Evolutionary conservation across 2,113 vertebrate species (phyloP).

Genomic region (Pionites leucogaster): DNA sequence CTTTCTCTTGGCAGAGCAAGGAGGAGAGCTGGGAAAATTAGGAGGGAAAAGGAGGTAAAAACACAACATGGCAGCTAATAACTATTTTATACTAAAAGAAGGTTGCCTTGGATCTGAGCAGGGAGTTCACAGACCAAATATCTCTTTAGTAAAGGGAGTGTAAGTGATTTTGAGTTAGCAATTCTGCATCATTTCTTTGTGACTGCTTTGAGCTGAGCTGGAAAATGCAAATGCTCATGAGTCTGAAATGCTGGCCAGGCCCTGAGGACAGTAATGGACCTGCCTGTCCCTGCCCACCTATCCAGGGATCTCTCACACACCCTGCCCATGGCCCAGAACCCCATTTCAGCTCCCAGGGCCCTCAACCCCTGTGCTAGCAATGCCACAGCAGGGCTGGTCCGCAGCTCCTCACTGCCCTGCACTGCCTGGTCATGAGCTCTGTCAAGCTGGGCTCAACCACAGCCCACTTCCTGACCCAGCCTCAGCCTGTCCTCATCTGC

Average conservation of each 20-base stretch:
- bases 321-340: background rate
- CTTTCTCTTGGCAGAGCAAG: background rate
- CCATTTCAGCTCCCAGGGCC: rapidly evolving
- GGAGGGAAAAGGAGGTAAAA: background rate
- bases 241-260: background rate
- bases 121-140: background rate
- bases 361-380: rapidly evolving
- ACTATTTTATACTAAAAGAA: background rate
- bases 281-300: background rate
- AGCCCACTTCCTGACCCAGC: rapidly evolving
- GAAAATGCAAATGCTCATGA: background rate
- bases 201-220: background rate
- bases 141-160: background rate
- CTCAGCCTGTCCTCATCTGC: background rate
- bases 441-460: rapidly evolving
- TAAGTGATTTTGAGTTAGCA: background rate
- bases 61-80: background rate
- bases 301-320: background rate
- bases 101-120: background rate
- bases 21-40: background rate
- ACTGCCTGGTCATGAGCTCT: rapidly evolving
- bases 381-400: rapidly evolving
- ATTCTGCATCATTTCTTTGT: background rate
- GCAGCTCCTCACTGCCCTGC: background rate
- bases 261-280: background rate